Percentiles rank a stretch among this genome's conserved stretches.
Evolutionary conservation across 35 echinoderm and acorn worm genomes (phyloP).

Genomic region (Amphiura filiformis): DNA sequence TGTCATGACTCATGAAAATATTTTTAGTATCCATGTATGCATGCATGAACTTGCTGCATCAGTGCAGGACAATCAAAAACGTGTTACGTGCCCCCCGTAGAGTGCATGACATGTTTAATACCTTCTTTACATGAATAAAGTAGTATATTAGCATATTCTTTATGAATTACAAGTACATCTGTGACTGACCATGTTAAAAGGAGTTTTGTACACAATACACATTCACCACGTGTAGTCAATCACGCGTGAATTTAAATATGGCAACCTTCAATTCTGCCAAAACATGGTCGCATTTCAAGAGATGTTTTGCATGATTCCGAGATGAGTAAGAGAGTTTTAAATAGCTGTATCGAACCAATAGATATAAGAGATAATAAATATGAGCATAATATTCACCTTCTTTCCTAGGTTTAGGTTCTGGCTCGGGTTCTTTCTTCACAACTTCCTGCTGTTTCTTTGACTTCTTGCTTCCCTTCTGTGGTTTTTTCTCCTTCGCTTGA

Average conservation of each 20-base stretch:
- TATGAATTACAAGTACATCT: too few species aligned
- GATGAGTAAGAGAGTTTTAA: not conserved
- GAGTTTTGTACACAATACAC: not conserved
- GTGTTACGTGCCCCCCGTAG: too few species aligned
- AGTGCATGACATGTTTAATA: too few species aligned
- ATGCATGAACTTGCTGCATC: too few species aligned
- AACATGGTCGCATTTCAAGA: not conserved
- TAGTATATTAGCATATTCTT: too few species aligned
- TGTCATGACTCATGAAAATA: too few species aligned
- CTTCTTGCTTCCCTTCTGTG: constrained; percentile 58
- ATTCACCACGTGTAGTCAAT: not conserved
- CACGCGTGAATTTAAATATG: constrained; percentile 11
- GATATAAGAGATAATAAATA: not conserved
- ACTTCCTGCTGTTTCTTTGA: constrained; percentile 65
- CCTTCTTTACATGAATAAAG: too few species aligned
- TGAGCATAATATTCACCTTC: constrained; percentile 50
- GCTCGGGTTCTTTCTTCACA: constrained; percentile 65
- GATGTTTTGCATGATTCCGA: not conserved
- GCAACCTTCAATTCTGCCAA: not conserved
- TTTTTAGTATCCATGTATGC: too few species aligned
- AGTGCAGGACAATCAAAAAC: too few species aligned
- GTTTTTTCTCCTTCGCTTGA: constrained; percentile 59
- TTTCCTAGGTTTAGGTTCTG: constrained; percentile 58
- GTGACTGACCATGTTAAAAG: not conserved
- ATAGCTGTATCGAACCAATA: not conserved